Conservation (phyloP, 92 coral and sea anemone species). For the Phenganax subtilis region DNA sequence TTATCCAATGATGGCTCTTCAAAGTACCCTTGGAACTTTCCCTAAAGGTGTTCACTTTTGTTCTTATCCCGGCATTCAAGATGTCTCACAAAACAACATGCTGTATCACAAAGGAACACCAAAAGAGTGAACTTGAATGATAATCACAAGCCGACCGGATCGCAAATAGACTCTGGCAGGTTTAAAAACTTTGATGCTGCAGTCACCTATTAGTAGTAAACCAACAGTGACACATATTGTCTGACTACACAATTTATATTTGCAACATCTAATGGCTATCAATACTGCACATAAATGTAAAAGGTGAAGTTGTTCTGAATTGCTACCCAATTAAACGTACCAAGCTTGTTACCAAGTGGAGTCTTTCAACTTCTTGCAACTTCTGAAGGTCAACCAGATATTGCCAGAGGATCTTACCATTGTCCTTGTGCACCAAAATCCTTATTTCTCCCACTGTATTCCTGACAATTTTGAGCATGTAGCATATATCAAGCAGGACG, state of each 20-base stretch:
- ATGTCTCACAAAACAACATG: constrained; percentile 35
- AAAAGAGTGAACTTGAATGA: constrained; percentile 14
- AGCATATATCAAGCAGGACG: constrained; percentile 12
- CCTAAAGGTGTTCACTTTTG: constrained; percentile 29
- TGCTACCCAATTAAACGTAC: too few relatives aligned
- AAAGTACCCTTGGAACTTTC: constrained; percentile 49
- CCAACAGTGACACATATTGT: too few relatives aligned
- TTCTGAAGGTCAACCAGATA: background rate
- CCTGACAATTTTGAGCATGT: background rate
- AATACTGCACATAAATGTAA: too few relatives aligned
- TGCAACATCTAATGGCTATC: too few relatives aligned
- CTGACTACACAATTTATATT: too few relatives aligned
- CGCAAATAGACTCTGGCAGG: constrained; percentile 12
- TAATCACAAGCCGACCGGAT: constrained; percentile 26
- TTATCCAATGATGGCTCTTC: constrained; percentile 36
- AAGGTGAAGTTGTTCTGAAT: too few relatives aligned
- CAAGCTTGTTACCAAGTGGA: constrained; percentile 25
- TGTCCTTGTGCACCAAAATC: background rate
- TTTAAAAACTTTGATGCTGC: constrained; percentile 29
- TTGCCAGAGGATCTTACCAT: constrained; percentile 26
- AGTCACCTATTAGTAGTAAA: background rate
- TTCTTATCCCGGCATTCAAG: constrained; percentile 17
- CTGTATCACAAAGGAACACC: constrained; percentile 20
- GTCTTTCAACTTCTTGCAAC: constrained; percentile 23
- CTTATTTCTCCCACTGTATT: background rate